A percentile compares a stretch with the other conserved stretches of the same genome.
Conservation (phyloP, 1,140 invertebrate genomes). For the Chrysomallon squamiferum region DNA sequence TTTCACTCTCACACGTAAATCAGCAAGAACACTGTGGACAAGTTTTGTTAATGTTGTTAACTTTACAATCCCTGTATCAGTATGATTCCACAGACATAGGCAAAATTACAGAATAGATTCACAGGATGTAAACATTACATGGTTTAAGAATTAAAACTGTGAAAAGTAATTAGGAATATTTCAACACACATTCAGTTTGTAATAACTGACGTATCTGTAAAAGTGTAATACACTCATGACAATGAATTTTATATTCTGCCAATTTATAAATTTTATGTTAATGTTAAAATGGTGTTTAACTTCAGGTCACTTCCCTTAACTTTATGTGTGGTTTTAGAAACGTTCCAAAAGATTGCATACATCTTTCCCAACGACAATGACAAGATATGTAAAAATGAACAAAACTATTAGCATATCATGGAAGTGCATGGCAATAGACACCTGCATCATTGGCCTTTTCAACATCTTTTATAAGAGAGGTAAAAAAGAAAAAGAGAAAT, state of each 20-base stretch:
- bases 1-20: no score
- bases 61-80: no score
- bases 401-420: no score
- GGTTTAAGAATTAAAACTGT: background rate
- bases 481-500: no score
- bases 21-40: no score
- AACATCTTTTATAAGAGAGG: no score
- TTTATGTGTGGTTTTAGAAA: constrained; percentile 32
- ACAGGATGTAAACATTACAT: background rate
- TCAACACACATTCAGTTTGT: background rate
- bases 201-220: background rate
- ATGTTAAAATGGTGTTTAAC: constrained; percentile 13
- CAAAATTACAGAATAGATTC: no score
- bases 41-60: no score
- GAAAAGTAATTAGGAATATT: no score
- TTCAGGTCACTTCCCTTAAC: constrained; percentile 35
- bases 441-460: no score
- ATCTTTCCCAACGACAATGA: constrained; percentile 17
- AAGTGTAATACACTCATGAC: background rate
- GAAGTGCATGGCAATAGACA: no score
- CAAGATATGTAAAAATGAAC: background rate
- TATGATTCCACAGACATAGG: no score
- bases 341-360: constrained; percentile 34
- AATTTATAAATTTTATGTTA: background rate
- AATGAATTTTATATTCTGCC: background rate